Percentiles rank a stretch among this genome's conserved stretches.
Conservation (phyloP, 2,888 invertebrate species). For the Leptopilina myrica region DNA sequence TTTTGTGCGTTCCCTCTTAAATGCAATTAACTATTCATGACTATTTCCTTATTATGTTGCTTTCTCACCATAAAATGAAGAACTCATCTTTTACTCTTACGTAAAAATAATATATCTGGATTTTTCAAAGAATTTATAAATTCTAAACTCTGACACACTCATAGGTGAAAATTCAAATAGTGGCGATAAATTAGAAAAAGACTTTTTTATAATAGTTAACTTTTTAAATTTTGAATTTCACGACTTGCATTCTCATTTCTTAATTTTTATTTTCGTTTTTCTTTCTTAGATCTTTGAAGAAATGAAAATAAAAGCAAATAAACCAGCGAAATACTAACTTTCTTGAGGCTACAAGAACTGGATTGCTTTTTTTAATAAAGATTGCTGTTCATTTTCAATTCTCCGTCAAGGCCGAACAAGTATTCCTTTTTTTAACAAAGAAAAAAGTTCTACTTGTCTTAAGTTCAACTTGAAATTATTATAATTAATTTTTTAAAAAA, state of each 20-base stretch:
- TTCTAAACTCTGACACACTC: background rate
- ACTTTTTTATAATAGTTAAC: too few relatives aligned
- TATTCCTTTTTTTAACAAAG: background rate
- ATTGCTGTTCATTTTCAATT: background rate
- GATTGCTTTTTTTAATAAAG: conserved; percentile 10
- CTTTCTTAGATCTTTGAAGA: background rate
- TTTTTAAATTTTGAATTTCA: too few relatives aligned
- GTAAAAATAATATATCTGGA: conserved; percentile 12
- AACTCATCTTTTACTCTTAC: conserved; percentile 29
- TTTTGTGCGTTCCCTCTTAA: conserved; percentile 8
- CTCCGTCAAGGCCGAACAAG: conserved; percentile 5
- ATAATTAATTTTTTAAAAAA: background rate
- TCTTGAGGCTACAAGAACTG: conserved; percentile 10
- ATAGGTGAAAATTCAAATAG: background rate
- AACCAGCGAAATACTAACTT: background rate
- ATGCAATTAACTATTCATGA: conserved; percentile 8
- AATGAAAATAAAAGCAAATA: too few relatives aligned
- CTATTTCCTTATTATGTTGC: conserved; percentile 14
- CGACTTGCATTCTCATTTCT: too few relatives aligned
- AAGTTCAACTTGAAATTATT: background rate
- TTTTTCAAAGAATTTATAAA: conserved; percentile 13
- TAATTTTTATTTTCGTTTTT: too few relatives aligned
- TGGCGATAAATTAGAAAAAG: background rate
- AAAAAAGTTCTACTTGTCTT: conserved; percentile 3
- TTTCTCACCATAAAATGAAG: conserved; percentile 33